These are phyloP conservation scores for Pterophyllum scalare DNA, from an alignment of 2,113 vertebrate species.

Conservation along the genomic window DNA sequence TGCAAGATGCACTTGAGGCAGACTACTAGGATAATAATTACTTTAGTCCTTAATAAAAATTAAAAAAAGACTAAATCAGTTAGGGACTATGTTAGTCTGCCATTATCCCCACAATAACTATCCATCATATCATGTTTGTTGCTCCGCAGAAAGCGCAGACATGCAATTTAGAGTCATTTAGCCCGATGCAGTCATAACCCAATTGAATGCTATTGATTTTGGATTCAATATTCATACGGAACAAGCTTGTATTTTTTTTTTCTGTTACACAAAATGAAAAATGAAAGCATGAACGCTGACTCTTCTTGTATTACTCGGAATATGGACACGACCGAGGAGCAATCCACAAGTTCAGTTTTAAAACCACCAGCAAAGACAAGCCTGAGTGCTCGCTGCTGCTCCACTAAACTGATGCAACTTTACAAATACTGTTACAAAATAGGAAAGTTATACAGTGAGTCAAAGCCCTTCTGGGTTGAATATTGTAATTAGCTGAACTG, in stretches of 20 bases:
- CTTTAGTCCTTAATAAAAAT: conserved; percentile 64
- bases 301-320: conserved; percentile 20
- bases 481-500: conserved; percentile 55
- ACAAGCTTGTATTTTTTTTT: conserved; percentile 29
- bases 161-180: conserved; percentile 66
- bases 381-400: neutral
- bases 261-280: conserved; percentile 40
- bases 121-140: conserved; percentile 69
- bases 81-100: conserved; percentile 59
- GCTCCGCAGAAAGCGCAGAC: conserved; percentile 43
- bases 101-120: conserved; percentile 57
- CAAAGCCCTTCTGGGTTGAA: conserved; percentile 43
- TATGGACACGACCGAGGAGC: neutral
- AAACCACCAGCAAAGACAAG: neutral
- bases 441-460: conserved; percentile 15
- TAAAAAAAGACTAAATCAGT: conserved; percentile 58
- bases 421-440: conserved; percentile 15
- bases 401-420: conserved; percentile 31
- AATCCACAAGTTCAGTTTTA: neutral
- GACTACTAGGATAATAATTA: conserved; percentile 57
- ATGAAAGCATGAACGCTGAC: conserved; percentile 43
- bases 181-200: conserved; percentile 65
- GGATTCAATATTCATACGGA: conserved; percentile 63
- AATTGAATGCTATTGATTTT: conserved; percentile 72
- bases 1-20: conserved; percentile 29